A percentile compares a stretch with the other conserved stretches of the same genome.
phyloP scores from a whole-genome alignment of 2,797 vertebrate genomes.

The Platalea minor region DNA sequence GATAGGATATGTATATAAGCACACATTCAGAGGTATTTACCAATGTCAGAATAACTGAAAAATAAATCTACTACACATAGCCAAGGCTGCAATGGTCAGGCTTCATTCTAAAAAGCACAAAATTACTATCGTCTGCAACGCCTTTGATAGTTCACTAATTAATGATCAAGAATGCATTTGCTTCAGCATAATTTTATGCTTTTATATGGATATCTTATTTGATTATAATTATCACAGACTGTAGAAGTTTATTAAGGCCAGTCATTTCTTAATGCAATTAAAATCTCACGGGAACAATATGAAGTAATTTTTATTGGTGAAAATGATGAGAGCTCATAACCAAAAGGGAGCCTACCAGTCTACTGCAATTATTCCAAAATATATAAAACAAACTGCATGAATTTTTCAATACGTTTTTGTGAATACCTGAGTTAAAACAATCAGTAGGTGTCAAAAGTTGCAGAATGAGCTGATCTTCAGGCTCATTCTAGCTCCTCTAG shows the following conservation, averaged over 20 bases:
- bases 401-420: slow-evolving; percentile 27
- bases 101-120: slow-evolving; percentile 32
- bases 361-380: slow-evolving; percentile 56
- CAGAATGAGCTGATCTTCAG: neutral
- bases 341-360: slow-evolving; percentile 52
- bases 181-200: slow-evolving; percentile 64
- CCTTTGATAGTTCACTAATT: slow-evolving; percentile 69
- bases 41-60: neutral
- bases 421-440: slow-evolving; percentile 27
- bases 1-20: neutral
- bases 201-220: slow-evolving; percentile 73
- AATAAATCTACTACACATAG: neutral
- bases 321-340: slow-evolving; percentile 63
- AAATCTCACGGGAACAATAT: slow-evolving; percentile 70
- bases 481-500: neutral
- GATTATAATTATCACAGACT: slow-evolving; percentile 76
- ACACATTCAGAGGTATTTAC: neutral
- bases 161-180: slow-evolving; percentile 72
- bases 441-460: neutral
- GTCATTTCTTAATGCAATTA: slow-evolving; percentile 77
- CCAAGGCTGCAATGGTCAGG: neutral
- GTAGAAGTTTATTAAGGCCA: slow-evolving; percentile 74
- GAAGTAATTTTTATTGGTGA: slow-evolving; percentile 67
- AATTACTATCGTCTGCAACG: slow-evolving; percentile 54
- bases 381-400: slow-evolving; percentile 48